These are phyloP conservation scores for Actinernus sp. DNA, from an alignment of 92 coral and sea anemone species.

Conservation along the genomic window DNA sequence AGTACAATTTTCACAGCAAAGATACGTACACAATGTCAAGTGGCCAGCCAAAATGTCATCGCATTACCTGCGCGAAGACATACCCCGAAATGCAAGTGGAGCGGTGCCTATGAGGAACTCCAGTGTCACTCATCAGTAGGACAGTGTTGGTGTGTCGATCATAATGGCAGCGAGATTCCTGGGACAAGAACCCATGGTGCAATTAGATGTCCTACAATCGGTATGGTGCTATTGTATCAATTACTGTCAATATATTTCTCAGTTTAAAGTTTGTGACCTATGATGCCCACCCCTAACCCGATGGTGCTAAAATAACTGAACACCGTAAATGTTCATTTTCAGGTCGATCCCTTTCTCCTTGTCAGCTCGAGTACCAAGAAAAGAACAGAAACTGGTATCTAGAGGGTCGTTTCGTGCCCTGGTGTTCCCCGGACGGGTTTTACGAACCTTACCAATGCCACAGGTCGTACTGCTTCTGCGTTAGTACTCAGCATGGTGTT, in stretches of 20 bases:
- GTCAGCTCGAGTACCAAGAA: slow-evolving; percentile 75
- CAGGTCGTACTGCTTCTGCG: slow-evolving; percentile 77
- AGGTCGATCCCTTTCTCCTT: slow-evolving; percentile 65
- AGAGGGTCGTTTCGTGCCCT: slow-evolving; percentile 79
- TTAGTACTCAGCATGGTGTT: slow-evolving; percentile 62
- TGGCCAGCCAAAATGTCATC: slow-evolving; percentile 7
- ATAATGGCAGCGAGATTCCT: slow-evolving; percentile 76
- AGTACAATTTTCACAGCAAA: neutral
- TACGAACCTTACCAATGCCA: slow-evolving; percentile 75
- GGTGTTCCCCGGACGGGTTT: slow-evolving; percentile 72
- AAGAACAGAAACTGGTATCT: slow-evolving; percentile 78
- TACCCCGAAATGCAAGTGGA: slow-evolving; percentile 73
- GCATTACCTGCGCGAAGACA: neutral
- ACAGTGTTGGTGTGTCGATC: slow-evolving; percentile 89
- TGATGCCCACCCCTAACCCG: too few relatives aligned
- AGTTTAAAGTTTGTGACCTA: too few relatives aligned
- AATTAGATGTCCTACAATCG: slow-evolving; percentile 74
- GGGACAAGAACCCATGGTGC: slow-evolving; percentile 70
- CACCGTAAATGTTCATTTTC: neutral
- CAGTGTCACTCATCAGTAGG: slow-evolving; percentile 74
- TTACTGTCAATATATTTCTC: too few relatives aligned
- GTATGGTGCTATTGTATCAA: too few relatives aligned
- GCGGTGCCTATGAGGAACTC: slow-evolving; percentile 73
- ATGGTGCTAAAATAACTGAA: too few relatives aligned
- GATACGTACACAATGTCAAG: slow-evolving; percentile 20